Base-by-base conservation (phyloP, 1,140 invertebrate genomes). In the Drosophila pandora region DNA sequence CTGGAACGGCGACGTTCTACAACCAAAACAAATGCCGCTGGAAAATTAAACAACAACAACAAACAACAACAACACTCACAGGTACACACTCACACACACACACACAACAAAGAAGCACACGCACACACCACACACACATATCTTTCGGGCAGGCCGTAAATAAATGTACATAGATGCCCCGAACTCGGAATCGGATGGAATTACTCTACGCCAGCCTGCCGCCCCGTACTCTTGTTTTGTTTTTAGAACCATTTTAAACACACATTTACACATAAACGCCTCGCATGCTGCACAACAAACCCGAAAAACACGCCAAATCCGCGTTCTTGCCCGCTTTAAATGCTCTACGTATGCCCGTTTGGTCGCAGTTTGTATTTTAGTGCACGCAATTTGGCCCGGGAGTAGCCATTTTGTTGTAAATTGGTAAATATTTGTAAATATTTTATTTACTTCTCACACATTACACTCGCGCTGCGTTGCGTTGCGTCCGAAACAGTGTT, bases 161-260 rank as follows among this genome's bases (percentile, higher is more conserved):
- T 73, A 17, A 17, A 17, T 17, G 17, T 17, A 17, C 17, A 63
- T 73, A 70, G 67, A 70, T 69, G 63, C 67, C 52, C 34, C 67
- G 52, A 67, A 60, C 22, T 22, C 48, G 58, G 32, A 60, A 60
- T 52, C 56, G 28, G 41, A 63, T 58, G 39, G 60, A 62, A 62
- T 57, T 61, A 61, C 58, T 55, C 52, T 61, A 23, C 54, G 52
- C 21, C 34, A 37, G 34, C 12, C 12, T 4, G 34, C 34, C 17
- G 41, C 41, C 17, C 37, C 17, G 41, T 21, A 39, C 65, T 76
- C 55, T 67, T 76, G 62, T 76, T 76, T 69, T 76, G 72, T 76
- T 76, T 76, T 76, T 76, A 76, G 72, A 76, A 74, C 71, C 53
- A 65, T 75, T 75, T 54, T 39, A 65, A 37, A 37, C 34, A 37